phyloP scores from a whole-genome alignment of 2,888 invertebrate genomes.

The Cerceris ruficornis region DNA sequence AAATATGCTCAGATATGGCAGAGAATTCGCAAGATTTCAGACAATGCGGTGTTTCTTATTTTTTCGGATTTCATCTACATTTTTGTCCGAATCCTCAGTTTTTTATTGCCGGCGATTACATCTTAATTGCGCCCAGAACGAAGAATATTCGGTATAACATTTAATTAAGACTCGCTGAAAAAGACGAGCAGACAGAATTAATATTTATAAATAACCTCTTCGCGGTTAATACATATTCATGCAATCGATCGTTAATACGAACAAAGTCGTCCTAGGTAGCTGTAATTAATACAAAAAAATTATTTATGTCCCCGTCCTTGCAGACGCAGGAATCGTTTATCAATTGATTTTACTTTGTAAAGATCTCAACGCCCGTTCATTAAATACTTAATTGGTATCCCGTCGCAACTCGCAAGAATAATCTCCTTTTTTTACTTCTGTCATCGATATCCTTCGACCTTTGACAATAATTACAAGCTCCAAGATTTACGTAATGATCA shows the following conservation, averaged over 20 bases:
- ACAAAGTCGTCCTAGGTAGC: slow-evolving; percentile 18
- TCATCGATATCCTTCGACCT: not conserved
- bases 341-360: slow-evolving; percentile 38
- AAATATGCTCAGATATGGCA: no score
- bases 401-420: slow-evolving; percentile 14
- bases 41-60: no score
- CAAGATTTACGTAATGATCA: no score
- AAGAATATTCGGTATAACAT: no score
- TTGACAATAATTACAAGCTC: no score
- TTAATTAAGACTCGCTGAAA: no score
- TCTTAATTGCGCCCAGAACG: no score
- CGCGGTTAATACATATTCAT: slow-evolving; percentile 4
- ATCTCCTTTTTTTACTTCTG: not conserved
- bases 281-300: slow-evolving; percentile 28
- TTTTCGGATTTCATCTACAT: no score
- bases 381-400: slow-evolving; percentile 47
- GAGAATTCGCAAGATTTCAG: no score
- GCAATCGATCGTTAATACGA: not conserved
- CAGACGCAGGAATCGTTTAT: slow-evolving; percentile 39
- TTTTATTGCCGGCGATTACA: no score
- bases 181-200: not conserved
- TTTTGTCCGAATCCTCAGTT: no score
- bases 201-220: slow-evolving; percentile 4
- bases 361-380: slow-evolving; percentile 30
- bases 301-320: slow-evolving; percentile 45